These are phyloP conservation scores for Acleris emargana DNA, from an alignment of 2,888 invertebrate species.

Conservation along the genomic window DNA sequence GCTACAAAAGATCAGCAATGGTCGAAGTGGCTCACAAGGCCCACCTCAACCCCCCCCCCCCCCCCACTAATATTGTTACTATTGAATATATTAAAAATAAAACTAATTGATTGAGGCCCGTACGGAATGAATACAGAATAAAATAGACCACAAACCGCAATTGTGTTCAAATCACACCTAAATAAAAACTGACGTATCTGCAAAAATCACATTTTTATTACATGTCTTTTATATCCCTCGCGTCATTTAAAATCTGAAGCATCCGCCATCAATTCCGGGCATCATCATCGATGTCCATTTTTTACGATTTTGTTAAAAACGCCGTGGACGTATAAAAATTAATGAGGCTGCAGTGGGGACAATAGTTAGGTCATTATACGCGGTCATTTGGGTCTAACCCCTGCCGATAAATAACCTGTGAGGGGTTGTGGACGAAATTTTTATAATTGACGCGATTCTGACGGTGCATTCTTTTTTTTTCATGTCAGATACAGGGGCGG, in stretches of 20 bases:
- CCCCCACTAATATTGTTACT: no score
- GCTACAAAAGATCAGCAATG: no score
- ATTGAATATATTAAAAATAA: no score
- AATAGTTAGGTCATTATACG: slow-evolving; percentile 81
- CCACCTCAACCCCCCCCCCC: no score
- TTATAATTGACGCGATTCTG: slow-evolving; percentile 40
- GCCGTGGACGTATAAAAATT: slow-evolving; percentile 75
- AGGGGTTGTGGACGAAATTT: slow-evolving; percentile 60
- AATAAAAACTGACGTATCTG: background rate
- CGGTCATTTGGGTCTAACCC: slow-evolving; percentile 70
- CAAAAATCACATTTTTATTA: background rate
- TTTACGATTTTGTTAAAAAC: slow-evolving; percentile 66
- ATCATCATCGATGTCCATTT: slow-evolving; percentile 62
- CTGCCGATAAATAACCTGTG: slow-evolving; percentile 66
- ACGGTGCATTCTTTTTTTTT: slow-evolving; percentile 20
- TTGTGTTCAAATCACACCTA: no score
- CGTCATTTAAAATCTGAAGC: slow-evolving; percentile 59
- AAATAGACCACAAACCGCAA: no score
- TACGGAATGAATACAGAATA: no score
- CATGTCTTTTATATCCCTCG: slow-evolving; percentile 13
- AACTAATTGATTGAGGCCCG: no score
- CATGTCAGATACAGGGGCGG: slow-evolving; percentile 14
- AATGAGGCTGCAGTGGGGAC: slow-evolving; percentile 77
- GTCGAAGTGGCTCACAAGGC: no score
- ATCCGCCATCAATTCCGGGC: slow-evolving; percentile 66